These are phyloP conservation scores for Nephrotoma flavescens DNA, from an alignment of 2,888 invertebrate genomes.

Conservation along the genomic window DNA sequence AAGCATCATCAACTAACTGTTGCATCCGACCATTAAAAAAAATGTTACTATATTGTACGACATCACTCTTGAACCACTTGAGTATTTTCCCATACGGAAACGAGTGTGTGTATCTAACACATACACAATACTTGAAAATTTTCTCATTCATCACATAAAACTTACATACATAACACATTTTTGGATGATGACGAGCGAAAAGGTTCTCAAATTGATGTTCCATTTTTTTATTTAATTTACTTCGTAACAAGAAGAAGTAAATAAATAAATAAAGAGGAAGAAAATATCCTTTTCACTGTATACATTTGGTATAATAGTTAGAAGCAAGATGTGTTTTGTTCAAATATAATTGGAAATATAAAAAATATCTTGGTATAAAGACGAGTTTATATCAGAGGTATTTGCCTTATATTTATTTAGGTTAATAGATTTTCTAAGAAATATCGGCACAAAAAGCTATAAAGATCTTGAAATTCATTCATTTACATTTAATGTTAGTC, in stretches of 20 bases:
- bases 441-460: not conserved
- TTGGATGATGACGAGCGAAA: not conserved
- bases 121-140: not conserved
- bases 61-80: not conserved
- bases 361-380: not conserved
- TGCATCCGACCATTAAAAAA: not conserved
- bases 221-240: not conserved
- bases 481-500: not conserved
- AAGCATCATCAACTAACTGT: not conserved
- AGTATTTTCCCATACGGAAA: not conserved
- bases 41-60: not conserved
- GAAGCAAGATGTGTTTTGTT: not conserved
- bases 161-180: not conserved
- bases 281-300: not conserved
- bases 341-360: not conserved
- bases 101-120: not conserved
- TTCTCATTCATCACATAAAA: not conserved
- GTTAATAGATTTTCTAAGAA: not conserved
- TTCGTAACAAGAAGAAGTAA: not conserved
- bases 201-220: not conserved
- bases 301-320: not conserved
- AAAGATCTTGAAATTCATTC: not conserved
- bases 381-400: not conserved
- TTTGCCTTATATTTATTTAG: not conserved
- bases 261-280: not conserved